Evolutionary conservation across 2,888 invertebrate genomes (phyloP).

Genomic region (Sericinus montela): DNA sequence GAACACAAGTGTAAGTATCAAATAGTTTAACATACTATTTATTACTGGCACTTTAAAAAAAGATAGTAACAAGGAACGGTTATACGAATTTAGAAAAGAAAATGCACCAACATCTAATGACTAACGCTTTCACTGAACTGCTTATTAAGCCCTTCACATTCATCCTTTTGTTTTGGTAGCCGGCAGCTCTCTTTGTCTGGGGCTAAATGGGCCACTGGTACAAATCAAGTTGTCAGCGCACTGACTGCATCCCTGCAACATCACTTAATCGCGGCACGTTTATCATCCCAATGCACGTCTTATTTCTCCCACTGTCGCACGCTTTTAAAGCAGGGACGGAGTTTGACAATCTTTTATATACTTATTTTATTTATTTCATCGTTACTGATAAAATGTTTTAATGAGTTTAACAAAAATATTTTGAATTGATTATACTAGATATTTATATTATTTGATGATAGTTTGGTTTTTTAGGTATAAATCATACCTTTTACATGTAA

Average conservation of each 20-base stretch:
- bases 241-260: conserved; percentile 8
- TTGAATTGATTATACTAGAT: no score
- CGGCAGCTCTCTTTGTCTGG: conserved; percentile 7
- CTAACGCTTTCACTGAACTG: background rate
- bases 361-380: background rate
- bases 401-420: no score
- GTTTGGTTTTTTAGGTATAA: no score
- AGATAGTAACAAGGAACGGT: no score
- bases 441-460: no score
- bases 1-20: no score
- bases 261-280: conserved; percentile 17
- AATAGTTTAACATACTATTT: no score
- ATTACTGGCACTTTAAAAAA: no score
- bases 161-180: conserved; percentile 3
- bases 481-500: no score
- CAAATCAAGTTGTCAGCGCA: conserved; percentile 18
- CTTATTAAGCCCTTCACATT: background rate
- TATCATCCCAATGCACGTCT: conserved; percentile 12
- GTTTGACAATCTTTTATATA: background rate
- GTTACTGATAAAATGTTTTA: no score
- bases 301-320: background rate
- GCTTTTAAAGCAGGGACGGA: conserved; percentile 9
- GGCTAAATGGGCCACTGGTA: conserved; percentile 17
- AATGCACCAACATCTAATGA: conserved; percentile 5
- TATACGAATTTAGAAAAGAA: background rate